Conservation (phyloP, 2,888 invertebrate species). For the Tipula unca region DNA sequence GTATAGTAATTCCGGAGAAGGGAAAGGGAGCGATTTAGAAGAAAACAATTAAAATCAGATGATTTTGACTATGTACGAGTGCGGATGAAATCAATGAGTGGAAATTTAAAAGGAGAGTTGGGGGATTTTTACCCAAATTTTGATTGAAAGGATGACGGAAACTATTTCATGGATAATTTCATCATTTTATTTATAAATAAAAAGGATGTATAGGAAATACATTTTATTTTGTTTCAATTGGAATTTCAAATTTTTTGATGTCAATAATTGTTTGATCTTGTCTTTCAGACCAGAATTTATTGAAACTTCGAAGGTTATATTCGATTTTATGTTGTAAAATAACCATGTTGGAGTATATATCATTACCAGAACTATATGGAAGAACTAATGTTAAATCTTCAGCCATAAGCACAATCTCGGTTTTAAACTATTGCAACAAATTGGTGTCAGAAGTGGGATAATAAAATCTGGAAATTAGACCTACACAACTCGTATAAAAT, state of each 20-base stretch:
- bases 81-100: not conserved
- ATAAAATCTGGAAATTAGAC: too few species aligned
- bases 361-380: too few species aligned
- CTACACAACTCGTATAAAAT: too few species aligned
- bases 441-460: too few species aligned
- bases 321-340: too few species aligned
- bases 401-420: too few species aligned
- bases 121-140: not conserved
- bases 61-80: not conserved
- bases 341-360: too few species aligned
- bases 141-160: slow-evolving; percentile 15
- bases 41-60: not conserved
- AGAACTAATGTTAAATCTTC: too few species aligned
- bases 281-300: not conserved
- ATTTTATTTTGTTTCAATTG: not conserved
- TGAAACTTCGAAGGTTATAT: too few species aligned
- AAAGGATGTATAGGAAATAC: too few species aligned
- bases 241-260: not conserved
- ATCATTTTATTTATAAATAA: not conserved
- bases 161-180: slow-evolving; percentile 14
- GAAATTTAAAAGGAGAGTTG: not conserved
- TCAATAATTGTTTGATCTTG: not conserved
- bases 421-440: too few species aligned
- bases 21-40: not conserved
- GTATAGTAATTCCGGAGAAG: not conserved